Evolutionary conservation across 2,113 vertebrate genomes (phyloP).

Genomic region (Rhynchopsitta pachyrhyncha): DNA sequence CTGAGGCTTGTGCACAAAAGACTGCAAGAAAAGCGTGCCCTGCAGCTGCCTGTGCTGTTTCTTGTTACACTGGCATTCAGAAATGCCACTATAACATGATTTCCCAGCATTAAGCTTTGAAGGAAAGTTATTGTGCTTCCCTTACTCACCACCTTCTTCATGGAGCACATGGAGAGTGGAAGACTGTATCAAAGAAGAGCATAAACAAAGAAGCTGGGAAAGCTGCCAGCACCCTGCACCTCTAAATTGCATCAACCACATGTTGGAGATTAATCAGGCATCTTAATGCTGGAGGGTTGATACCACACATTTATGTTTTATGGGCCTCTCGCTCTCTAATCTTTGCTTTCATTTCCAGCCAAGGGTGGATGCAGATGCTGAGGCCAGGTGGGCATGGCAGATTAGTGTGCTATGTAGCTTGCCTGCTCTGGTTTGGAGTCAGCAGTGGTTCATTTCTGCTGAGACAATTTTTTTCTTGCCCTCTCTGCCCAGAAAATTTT

Average conservation of each 20-base stretch:
- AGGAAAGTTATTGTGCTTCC: neutral
- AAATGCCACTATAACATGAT: neutral
- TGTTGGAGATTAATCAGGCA: neutral
- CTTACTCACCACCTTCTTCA: neutral
- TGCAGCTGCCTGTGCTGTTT: neutral
- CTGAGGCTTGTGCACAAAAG: too few species aligned
- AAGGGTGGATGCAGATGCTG: neutral
- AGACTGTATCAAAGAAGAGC: neutral
- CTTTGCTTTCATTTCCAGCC: neutral
- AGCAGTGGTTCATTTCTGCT: neutral
- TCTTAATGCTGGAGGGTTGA: neutral
- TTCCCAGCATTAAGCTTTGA: neutral
- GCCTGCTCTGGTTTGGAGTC: neutral
- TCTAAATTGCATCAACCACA: neutral
- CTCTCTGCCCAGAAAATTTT: neutral
- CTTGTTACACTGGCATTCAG: neutral
- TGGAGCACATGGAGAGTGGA: accelerated
- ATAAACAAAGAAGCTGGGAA: neutral
- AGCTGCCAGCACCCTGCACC: neutral
- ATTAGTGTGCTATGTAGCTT: neutral
- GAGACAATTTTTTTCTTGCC: neutral
- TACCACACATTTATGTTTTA: neutral
- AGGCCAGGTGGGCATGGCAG: neutral
- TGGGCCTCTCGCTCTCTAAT: neutral
- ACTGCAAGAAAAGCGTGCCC: too few species aligned